Base-by-base conservation (phyloP, 2,113 vertebrate genomes). In the Eclectus roratus region DNA sequence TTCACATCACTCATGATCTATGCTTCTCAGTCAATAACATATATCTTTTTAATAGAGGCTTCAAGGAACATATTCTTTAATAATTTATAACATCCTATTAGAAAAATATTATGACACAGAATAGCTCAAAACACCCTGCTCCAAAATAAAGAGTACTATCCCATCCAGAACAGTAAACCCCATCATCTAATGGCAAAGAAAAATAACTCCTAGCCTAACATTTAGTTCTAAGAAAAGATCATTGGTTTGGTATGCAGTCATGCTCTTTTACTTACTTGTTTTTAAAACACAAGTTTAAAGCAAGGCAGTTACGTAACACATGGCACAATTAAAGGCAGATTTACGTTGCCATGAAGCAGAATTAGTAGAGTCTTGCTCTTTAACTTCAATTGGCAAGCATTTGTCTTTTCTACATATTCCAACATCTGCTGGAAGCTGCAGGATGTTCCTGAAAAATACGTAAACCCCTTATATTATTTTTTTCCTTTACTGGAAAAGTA, bases 41-140 rank as follows among this genome's bases (percentile, higher is more conserved):
- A 2, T n/a, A 74, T 80, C 24, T 92, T 91, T 94, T 93, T 85
- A 96, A 91, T 24, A 93, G 39, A 91, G n/a, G 35, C 72, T 72
- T 74, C 81, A 80, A 91, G 37, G 49, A 97, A 50, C 11, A 47
- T 18, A 71, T 65, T 68, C 85, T 94, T 72, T 18, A 76, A 47
- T 88, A 90, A 96, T 87, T 88, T 82, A 80, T 19, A 89, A 74
- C 33, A 76, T 66, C 14, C 25, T 90, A 63, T 85, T 85, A 85
- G 50, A 39, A 88, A 89, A 92, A 64, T 80, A 85, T 44, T 92
- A 49, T 77, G 66, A 92, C 50, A 80, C 82, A 96, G 49, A 70
- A 85, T 46, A 87, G 85, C 43, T 95, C 76, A 96, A 96, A 97
- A 93, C 68, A 52, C 7, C n/a, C 64, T 94, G 94, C 65, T 97